Evolutionary conservation across 2,888 invertebrate species (phyloP).

Genomic region (Chelonus formosanus): DNA sequence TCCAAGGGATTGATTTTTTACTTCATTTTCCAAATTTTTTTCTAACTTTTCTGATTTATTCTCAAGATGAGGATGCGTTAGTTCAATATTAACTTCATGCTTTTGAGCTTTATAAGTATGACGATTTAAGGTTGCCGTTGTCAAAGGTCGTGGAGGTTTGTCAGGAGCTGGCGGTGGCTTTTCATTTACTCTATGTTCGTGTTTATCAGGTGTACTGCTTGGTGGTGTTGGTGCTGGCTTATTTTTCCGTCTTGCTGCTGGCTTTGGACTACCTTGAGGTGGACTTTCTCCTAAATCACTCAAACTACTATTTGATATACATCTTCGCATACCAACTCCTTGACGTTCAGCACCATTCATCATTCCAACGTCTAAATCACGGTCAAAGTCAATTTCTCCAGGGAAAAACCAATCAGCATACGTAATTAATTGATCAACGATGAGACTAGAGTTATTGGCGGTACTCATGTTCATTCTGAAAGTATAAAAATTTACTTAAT

Average conservation of each 20-base stretch:
- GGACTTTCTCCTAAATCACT: slow-evolving; percentile 76
- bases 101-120: slow-evolving; percentile 68
- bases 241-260: slow-evolving; percentile 76
- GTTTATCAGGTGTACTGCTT: slow-evolving; percentile 62
- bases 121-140: slow-evolving; percentile 71
- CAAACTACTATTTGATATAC: slow-evolving; percentile 75
- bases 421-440: slow-evolving; percentile 84
- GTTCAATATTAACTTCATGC: slow-evolving; percentile 64
- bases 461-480: slow-evolving; percentile 79
- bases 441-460: slow-evolving; percentile 82
- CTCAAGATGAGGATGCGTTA: slow-evolving; percentile 39
- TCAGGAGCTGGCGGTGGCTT: slow-evolving; percentile 67
- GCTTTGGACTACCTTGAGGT: slow-evolving; percentile 77
- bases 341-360: slow-evolving; percentile 55
- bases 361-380: slow-evolving; percentile 59
- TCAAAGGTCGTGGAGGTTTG: slow-evolving; percentile 73
- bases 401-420: slow-evolving; percentile 86
- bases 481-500: slow-evolving; percentile 27
- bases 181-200: slow-evolving; percentile 54
- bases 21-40: slow-evolving; percentile 59
- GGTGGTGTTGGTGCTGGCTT: slow-evolving; percentile 81
- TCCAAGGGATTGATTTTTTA: slow-evolving; percentile 40
- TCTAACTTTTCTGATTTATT: slow-evolving; percentile 44
- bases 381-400: slow-evolving; percentile 78
- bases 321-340: slow-evolving; percentile 62